Evolutionary conservation across 2,797 vertebrate species (phyloP), one percentile per base, ranked within the genome.

Genomic region (Gymnothorax reevesii): DNA sequence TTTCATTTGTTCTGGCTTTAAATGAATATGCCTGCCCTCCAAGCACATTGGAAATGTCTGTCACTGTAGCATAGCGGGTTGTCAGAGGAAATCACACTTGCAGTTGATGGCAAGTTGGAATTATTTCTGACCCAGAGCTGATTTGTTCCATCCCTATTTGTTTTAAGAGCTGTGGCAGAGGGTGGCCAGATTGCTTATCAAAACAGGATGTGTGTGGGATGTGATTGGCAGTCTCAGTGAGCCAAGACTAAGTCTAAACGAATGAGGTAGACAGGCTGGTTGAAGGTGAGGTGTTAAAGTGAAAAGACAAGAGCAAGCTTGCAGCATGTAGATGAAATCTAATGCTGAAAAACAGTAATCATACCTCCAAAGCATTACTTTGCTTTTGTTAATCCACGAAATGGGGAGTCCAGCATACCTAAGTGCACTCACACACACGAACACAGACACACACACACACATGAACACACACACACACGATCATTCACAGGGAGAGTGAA

Each of bases 401-500:
- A 57, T 73, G 15, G 20, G 42, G 1, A 79, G 42, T 79, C 49
- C 7, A 20, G n/a, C 3, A 79, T 52, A 52, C 8, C 25, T 75
- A 79, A 13, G 49, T 8, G 33, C n/a, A 83, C 22, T 27, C 55
- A 42, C n/a, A 62, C 22, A 62, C 25, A 27, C 55, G 5, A 57
- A 62, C 57, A 17, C 55, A 15, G 57, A 33, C 49, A 8, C 27
- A 64, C 57, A 52, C 27, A 62, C 82, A 60, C 57, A 59, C 55
- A 60, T 25, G 60, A 57, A 60, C 82, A 60, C 42, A 83, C n/a
- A 42, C 89, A 60, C 15, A 60, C 57, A 60, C 57, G 13, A 60
- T 2, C 3, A 60, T 60, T 60, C 57, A 60, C 15, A 20, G 60
- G 10, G 60, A 62, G 15, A 20, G 60, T 62, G 13, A 62, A 62